phyloP scores from a whole-genome alignment of 2,888 invertebrate species.

The Acleris cristana region DNA sequence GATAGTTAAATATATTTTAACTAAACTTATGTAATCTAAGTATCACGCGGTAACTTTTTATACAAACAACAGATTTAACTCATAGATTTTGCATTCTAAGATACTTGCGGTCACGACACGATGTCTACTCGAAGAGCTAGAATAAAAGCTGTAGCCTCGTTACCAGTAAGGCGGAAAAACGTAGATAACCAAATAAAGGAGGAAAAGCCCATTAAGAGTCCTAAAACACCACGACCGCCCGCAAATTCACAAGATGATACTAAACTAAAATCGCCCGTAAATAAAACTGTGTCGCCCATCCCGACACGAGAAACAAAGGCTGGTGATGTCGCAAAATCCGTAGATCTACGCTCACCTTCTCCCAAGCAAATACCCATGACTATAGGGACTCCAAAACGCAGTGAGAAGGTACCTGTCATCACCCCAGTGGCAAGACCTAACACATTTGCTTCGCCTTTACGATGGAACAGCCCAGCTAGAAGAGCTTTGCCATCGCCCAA shows the following conservation, averaged over 20 bases:
- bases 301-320: slow-evolving; percentile 28
- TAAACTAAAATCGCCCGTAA: slow-evolving; percentile 43
- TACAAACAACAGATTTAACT: background rate
- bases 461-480: slow-evolving; percentile 49
- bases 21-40: no score
- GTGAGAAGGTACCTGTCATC: slow-evolving; percentile 53
- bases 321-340: slow-evolving; percentile 13
- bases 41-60: background rate
- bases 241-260: slow-evolving; percentile 38
- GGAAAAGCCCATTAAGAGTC: slow-evolving; percentile 54
- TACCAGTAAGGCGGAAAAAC: slow-evolving; percentile 82
- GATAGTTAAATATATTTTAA: no score
- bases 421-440: slow-evolving; percentile 46
- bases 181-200: slow-evolving; percentile 54
- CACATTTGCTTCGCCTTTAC: slow-evolving; percentile 59
- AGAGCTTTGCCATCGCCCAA: slow-evolving; percentile 48
- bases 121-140: slow-evolving; percentile 88
- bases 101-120: background rate
- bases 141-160: slow-evolving; percentile 89
- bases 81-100: background rate
- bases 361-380: slow-evolving; percentile 40
- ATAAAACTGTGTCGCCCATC: slow-evolving; percentile 31
- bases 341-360: slow-evolving; percentile 21
- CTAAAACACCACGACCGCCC: slow-evolving; percentile 49
- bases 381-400: slow-evolving; percentile 38